Percentiles rank a stretch among this genome's conserved stretches.
Conservation (phyloP, 2,888 invertebrate genomes). For the Anorthoa munda region DNA sequence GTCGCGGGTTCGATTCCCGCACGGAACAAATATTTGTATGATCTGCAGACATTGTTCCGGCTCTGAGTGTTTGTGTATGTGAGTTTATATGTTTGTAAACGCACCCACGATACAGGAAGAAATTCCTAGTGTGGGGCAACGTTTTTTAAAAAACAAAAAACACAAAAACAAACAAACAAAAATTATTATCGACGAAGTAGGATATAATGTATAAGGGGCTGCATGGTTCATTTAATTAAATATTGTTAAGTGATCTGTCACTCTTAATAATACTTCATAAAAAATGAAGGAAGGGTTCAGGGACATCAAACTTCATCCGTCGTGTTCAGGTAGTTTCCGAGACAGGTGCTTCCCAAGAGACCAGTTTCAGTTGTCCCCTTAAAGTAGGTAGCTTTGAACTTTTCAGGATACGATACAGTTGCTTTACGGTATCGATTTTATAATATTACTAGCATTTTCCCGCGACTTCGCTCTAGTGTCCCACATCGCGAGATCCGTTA, state of each 20-base stretch:
- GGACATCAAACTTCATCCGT: neutral
- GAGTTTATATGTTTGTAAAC: too few relatives aligned
- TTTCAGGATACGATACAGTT: neutral
- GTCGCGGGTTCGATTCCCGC: too few relatives aligned
- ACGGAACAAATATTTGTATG: too few relatives aligned
- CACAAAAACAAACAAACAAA: too few relatives aligned
- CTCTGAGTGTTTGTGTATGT: too few relatives aligned
- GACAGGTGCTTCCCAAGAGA: constrained; percentile 6
- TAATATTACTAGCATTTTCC: neutral
- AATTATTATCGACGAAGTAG: neutral
- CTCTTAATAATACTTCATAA: neutral
- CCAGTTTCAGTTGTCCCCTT: neutral
- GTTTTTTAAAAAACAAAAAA: too few relatives aligned
- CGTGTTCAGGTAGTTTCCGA: constrained; percentile 8
- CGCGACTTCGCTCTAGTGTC: too few relatives aligned
- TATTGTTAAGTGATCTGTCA: constrained; percentile 1
- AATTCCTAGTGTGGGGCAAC: too few relatives aligned
- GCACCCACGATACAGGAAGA: too few relatives aligned
- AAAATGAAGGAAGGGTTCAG: neutral
- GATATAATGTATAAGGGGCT: neutral
- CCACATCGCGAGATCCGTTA: too few relatives aligned
- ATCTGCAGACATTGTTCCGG: too few relatives aligned
- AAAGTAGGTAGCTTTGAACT: neutral
- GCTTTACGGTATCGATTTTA: neutral
- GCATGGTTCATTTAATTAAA: neutral